Base-by-base conservation (phyloP, 53 echinoderm and acorn worm genomes). In the Mesocentrotus franciscanus region DNA sequence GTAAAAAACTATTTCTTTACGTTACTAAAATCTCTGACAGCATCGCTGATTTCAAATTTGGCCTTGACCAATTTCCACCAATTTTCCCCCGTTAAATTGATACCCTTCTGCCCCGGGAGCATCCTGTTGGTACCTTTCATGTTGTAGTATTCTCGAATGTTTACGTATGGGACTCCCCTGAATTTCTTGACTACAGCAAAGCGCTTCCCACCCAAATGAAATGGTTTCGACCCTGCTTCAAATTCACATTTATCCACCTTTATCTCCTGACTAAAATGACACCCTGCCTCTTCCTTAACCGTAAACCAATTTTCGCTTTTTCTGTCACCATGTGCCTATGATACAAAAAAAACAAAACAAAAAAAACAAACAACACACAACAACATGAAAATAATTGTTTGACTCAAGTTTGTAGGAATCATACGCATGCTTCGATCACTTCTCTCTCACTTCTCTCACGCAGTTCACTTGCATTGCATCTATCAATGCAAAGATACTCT, bases 31-130 rank as follows among this genome's bases (percentile, higher is more conserved):
- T 15, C 72, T 49, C 72, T 49, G 10, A 92, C 92, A 92, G 74
- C 71, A 72, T 71, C 16, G 29, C 72, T 71, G 12, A 92, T 92
- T 34, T 71, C 74, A 42, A 71, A 72, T 71, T 36, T 92, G 4
- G 71, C 72, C 15, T 61, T 39, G 1, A 22, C 22, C 92, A 92
- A 92, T 92, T 92, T 71, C 36, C 70, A 71, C 72, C 71, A 92
- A 72, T 61, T 92, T 35, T 92, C 92, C 2, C 42, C 72, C 36
- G 92, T 92, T 16, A 92, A 72, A 92, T 92, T 92, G 92, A 92
- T 92, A 17, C 92, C 92, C 55, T 72, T 92, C 3, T 72, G 49
- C 56, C 71, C 92, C 36, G 92, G 92, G 36, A 68, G 74, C 92
- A 92, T 92, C 33, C 71, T 92, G 39, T 92, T 72, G 17, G 92